These are phyloP conservation scores for Leuctra nigra DNA, from an alignment of 2,888 invertebrate genomes.

Conservation along the genomic window DNA sequence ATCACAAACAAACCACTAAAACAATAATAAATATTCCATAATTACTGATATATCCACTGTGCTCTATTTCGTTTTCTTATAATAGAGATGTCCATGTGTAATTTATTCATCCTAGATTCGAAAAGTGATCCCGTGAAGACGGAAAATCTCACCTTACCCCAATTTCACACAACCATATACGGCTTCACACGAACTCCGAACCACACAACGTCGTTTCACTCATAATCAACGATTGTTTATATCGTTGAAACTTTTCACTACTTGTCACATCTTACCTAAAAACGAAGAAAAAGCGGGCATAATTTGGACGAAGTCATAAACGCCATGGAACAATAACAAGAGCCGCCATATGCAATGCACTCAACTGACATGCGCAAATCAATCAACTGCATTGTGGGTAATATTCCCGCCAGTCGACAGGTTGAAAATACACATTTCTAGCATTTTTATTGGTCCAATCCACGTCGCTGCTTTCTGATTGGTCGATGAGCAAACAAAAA, in stretches of 20 bases:
- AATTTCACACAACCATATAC: constrained; percentile 30
- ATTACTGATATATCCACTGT: constrained; percentile 6
- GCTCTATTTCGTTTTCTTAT: constrained; percentile 17
- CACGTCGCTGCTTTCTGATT: constrained; percentile 19
- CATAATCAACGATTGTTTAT: constrained; percentile 26
- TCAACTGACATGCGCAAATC: constrained; percentile 68
- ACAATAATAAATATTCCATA: constrained; percentile 20
- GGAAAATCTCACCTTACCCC: constrained; percentile 31
- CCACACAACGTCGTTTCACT: constrained; percentile 24
- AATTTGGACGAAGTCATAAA: constrained; percentile 47
- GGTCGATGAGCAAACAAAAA: constrained; percentile 21
- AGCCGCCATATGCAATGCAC: constrained; percentile 96
- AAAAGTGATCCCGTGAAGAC: constrained; percentile 30
- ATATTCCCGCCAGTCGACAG: constrained; percentile 38
- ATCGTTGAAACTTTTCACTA: constrained; percentile 29
- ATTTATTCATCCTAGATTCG: constrained; percentile 30
- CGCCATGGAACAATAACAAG: constrained; percentile 98
- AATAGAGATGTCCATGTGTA: constrained; percentile 22
- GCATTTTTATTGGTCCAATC: constrained; percentile 27
- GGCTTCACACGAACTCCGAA: constrained; percentile 26
- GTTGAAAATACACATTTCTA: constrained; percentile 31
- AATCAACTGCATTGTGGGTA: constrained; percentile 39
- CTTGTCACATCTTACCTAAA: constrained; percentile 39
- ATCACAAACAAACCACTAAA: constrained; percentile 16
- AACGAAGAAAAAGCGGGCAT: constrained; percentile 43